These are phyloP conservation scores for Diachasmimorpha longicaudata DNA, from an alignment of 1,140 invertebrate genomes.

Conservation along the genomic window DNA sequence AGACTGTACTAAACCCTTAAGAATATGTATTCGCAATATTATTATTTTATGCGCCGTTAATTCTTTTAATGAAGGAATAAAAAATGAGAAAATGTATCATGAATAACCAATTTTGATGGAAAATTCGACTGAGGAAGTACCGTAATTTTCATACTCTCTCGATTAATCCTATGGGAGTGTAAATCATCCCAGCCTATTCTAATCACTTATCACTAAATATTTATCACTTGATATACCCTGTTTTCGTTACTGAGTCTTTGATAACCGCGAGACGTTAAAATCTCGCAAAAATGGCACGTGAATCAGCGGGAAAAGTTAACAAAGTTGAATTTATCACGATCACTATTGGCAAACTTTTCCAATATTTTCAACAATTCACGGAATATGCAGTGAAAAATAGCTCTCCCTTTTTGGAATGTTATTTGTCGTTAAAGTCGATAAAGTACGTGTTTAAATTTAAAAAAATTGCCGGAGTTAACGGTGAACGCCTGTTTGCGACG, in stretches of 20 bases:
- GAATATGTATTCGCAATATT: no score
- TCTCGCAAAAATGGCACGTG: not conserved
- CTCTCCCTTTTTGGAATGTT: slow-evolving; percentile 1
- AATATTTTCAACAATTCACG: not conserved
- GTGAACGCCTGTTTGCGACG: slow-evolving; percentile 13
- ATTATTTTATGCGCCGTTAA: no score
- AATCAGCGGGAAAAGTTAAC: not conserved
- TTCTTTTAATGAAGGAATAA: no score
- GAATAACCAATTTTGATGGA: no score
- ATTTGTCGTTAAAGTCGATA: slow-evolving; percentile 1
- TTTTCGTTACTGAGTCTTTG: not conserved
- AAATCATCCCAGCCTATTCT: not conserved
- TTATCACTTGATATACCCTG: not conserved
- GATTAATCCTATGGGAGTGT: not conserved
- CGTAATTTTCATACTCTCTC: no score
- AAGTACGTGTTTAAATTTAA: slow-evolving; percentile 11
- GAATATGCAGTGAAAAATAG: not conserved
- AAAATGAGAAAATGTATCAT: no score
- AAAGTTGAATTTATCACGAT: not conserved
- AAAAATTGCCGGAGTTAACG: not conserved
- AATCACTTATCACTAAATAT: not conserved
- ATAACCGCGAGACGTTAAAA: not conserved
- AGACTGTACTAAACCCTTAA: no score
- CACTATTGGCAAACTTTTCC: no score
- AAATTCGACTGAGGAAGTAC: no score